Conservation (phyloP, 2,888 invertebrate species). For the Zelleria hepariella region DNA sequence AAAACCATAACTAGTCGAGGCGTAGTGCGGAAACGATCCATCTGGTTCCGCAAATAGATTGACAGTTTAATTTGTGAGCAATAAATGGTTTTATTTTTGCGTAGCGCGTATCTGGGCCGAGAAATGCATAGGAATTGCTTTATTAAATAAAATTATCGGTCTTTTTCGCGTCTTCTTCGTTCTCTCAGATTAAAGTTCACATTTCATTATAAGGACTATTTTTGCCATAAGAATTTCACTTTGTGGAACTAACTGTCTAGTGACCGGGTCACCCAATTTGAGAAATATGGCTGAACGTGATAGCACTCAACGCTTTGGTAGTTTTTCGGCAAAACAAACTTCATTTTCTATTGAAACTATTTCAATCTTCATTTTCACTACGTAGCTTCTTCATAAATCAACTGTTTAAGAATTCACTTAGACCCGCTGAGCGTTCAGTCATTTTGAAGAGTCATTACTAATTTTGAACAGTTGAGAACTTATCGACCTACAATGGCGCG, state of each 20-base stretch:
- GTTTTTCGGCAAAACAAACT: no score
- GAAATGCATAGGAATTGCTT: background rate
- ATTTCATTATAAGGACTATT: background rate
- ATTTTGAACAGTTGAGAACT: background rate
- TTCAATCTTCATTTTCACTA: background rate
- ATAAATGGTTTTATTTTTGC: constrained; percentile 1
- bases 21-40: constrained; percentile 35
- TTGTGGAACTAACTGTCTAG: no score
- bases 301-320: no score
- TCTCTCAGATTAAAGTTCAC: background rate
- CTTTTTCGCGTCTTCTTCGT: background rate
- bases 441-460: background rate
- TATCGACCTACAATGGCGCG: background rate
- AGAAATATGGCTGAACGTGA: no score
- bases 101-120: background rate
- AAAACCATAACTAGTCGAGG: constrained; percentile 18
- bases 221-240: background rate
- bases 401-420: background rate
- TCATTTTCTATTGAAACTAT: no score
- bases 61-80: constrained; percentile 40
- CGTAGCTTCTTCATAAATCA: background rate
- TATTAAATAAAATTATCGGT: background rate
- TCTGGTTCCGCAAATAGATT: constrained; percentile 46
- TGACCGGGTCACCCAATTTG: no score
- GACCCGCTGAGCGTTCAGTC: background rate